phyloP scores from a whole-genome alignment of 2,888 invertebrate species.

The Caenorhabditis zanzibari region DNA sequence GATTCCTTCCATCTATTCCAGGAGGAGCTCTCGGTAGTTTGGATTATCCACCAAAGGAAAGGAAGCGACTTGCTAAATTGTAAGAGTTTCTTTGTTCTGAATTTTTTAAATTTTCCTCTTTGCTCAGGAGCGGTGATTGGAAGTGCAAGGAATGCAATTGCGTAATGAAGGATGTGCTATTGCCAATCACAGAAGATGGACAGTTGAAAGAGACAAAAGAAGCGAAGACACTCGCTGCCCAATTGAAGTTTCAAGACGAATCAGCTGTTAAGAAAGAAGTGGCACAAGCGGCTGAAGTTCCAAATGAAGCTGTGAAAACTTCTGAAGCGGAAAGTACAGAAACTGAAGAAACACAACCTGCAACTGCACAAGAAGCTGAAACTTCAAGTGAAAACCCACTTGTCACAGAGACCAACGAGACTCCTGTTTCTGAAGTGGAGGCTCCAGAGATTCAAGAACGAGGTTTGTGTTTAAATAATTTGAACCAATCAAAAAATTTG shows the following conservation, averaged over 20 bases:
- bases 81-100: slow-evolving; percentile 81
- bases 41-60: slow-evolving; percentile 92
- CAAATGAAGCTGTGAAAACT: not conserved
- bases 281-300: not conserved
- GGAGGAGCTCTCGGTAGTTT: slow-evolving; percentile 94
- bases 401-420: not conserved
- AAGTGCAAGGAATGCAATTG: slow-evolving; percentile 71
- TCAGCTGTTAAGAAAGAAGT: slow-evolving; percentile 35
- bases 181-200: slow-evolving; percentile 66
- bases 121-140: slow-evolving; percentile 70
- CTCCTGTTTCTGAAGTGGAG: not conserved
- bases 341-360: not conserved
- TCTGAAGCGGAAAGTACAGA: too few species aligned
- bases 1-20: slow-evolving; percentile 94
- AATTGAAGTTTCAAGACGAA: slow-evolving; percentile 66
- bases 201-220: slow-evolving; percentile 54
- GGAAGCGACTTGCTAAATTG: slow-evolving; percentile 90
- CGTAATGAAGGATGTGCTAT: slow-evolving; percentile 70
- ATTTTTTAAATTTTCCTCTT: not conserved
- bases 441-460: not conserved
- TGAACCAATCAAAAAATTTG: not conserved
- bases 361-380: not conserved
- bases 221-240: slow-evolving; percentile 59
- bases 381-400: not conserved
- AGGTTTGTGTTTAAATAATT: not conserved